Evolutionary conservation across 2,888 invertebrate species (phyloP).

Genomic region (Salpingus planirostris): DNA sequence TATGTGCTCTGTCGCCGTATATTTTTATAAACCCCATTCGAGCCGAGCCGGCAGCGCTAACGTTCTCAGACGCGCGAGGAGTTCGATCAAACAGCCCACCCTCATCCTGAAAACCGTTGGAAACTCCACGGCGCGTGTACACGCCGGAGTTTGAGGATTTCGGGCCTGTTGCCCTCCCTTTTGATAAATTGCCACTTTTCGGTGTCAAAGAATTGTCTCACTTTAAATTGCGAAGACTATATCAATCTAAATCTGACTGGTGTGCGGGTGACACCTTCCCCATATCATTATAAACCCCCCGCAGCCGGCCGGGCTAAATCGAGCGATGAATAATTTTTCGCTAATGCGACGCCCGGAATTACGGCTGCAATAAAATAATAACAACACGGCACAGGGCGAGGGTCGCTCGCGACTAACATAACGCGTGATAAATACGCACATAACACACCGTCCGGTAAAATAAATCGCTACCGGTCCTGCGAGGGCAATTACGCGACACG

Average conservation of each 20-base stretch:
- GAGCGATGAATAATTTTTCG: too few species aligned
- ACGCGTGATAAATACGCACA: too few species aligned
- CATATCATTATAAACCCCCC: too few species aligned
- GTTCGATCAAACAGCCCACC: neutral
- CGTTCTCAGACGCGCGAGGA: slow-evolving; percentile 10
- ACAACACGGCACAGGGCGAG: too few species aligned
- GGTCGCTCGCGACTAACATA: too few species aligned
- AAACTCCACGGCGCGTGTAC: neutral
- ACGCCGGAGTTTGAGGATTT: slow-evolving; percentile 1
- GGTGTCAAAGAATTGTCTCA: slow-evolving; percentile 35
- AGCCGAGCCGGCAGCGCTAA: slow-evolving; percentile 12
- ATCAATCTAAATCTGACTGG: slow-evolving; percentile 23
- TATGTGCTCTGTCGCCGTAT: slow-evolving; percentile 35
- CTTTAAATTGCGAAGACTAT: slow-evolving; percentile 22
- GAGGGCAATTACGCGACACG: slow-evolving; percentile 11
- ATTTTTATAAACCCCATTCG: slow-evolving; percentile 37
- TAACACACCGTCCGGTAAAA: neutral
- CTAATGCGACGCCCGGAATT: too few species aligned
- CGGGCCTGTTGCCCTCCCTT: slow-evolving; percentile 9
- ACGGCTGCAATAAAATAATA: too few species aligned
- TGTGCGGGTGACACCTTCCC: too few species aligned
- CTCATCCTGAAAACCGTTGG: neutral
- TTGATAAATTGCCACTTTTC: slow-evolving; percentile 33
- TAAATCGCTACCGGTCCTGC: slow-evolving; percentile 4
- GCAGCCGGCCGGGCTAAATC: too few species aligned